Evolutionary conservation across 2,797 vertebrate genomes (phyloP).

Genomic region (Valencia hispanica): DNA sequence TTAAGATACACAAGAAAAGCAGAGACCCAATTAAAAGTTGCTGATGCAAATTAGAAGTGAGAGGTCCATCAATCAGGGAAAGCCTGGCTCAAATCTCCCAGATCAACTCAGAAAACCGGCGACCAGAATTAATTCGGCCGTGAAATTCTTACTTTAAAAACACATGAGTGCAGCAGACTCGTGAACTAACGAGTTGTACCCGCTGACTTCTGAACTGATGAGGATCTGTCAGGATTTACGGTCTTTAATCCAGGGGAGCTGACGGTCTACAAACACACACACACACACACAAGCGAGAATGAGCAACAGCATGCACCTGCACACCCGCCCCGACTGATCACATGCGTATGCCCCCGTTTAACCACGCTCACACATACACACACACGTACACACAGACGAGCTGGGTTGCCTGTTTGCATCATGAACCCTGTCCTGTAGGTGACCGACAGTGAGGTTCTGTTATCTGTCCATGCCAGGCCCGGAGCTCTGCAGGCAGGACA

Average conservation of each 20-base stretch:
- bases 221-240: conserved; percentile 67
- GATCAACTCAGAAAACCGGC: conserved; percentile 15
- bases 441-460: conserved; percentile 47
- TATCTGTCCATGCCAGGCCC: conserved; percentile 62
- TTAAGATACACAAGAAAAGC: conserved; percentile 50
- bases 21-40: conserved; percentile 67
- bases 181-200: conserved; percentile 47
- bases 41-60: conserved; percentile 69
- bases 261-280: conserved; percentile 33
- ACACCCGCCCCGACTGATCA: conserved; percentile 7
- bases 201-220: conserved; percentile 62
- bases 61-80: conserved; percentile 59
- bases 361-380: conserved; percentile 17
- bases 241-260: conserved; percentile 63
- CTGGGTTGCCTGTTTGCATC: conserved; percentile 55
- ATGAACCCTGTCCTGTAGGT: conserved; percentile 49
- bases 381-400: conserved; percentile 20
- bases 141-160: conserved; percentile 32
- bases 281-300: conserved; percentile 3
- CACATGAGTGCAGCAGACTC: conserved; percentile 36
- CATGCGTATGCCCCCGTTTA: conserved; percentile 8
- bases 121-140: conserved; percentile 28
- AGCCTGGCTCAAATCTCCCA: conserved; percentile 32
- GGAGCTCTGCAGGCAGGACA: conserved; percentile 34
- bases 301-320: neutral